phyloP scores from a whole-genome alignment of 2,888 invertebrate genomes.

The Macrosiphum euphorbiae region DNA sequence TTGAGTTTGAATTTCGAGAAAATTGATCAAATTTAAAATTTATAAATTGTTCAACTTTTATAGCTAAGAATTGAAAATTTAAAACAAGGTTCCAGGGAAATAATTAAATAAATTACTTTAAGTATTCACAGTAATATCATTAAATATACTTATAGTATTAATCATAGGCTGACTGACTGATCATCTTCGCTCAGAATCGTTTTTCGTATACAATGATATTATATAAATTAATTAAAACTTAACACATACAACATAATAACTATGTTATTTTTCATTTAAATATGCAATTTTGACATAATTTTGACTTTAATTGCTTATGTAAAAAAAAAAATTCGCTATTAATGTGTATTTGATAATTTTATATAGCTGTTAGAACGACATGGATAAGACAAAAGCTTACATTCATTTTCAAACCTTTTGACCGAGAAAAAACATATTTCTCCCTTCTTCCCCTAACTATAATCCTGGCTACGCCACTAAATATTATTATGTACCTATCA shows the following conservation, averaged over 20 bases:
- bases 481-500: neutral
- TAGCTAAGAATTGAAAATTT: too few species aligned
- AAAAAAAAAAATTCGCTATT: neutral
- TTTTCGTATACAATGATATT: too few species aligned
- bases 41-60: too few species aligned
- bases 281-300: neutral
- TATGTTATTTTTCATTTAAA: neutral
- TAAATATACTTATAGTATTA: too few species aligned
- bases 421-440: neutral
- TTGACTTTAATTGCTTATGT: neutral
- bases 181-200: too few species aligned
- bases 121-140: too few species aligned
- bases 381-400: neutral
- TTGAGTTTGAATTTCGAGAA: too few species aligned
- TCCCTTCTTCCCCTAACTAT: neutral
- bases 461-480: neutral
- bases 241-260: neutral
- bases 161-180: too few species aligned
- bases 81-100: too few species aligned
- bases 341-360: neutral
- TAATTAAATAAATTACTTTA: too few species aligned
- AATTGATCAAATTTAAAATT: too few species aligned
- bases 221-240: too few species aligned
- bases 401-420: neutral
- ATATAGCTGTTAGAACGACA: neutral